Evolutionary conservation across 2,888 invertebrate species (phyloP).

Genomic region (Nephrotoma flavescens): DNA sequence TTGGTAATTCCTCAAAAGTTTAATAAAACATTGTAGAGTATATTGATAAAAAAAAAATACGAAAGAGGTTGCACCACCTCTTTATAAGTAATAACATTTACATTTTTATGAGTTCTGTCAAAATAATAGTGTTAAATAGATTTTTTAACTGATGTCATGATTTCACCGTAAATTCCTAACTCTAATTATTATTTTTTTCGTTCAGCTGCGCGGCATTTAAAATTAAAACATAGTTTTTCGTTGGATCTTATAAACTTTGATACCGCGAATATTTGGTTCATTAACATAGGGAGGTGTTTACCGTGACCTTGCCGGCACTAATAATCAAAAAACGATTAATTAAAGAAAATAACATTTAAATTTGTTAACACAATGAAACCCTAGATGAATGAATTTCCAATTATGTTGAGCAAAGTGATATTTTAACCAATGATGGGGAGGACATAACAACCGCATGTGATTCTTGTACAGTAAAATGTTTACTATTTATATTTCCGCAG

Average conservation of each 20-base stretch:
- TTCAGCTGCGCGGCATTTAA: background rate
- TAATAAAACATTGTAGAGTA: background rate
- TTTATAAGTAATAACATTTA: background rate
- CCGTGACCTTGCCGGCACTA: background rate
- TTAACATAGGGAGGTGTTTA: background rate
- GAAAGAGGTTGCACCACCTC: background rate
- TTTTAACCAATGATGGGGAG: too few species aligned
- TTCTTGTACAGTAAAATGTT: too few species aligned
- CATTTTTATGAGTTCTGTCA: background rate
- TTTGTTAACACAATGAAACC: background rate
- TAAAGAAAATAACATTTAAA: background rate
- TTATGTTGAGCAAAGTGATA: too few species aligned
- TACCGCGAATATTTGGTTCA: background rate
- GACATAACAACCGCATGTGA: too few species aligned
- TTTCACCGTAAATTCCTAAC: background rate
- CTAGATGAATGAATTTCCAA: too few species aligned
- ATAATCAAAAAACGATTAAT: background rate
- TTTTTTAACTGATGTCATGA: background rate
- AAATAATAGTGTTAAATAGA: background rate
- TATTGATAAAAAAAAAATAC: background rate
- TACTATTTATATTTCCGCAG: too few species aligned
- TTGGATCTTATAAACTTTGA: background rate
- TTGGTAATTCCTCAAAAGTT: background rate
- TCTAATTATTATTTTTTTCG: background rate
- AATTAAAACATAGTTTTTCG: background rate